A percentile compares a stretch with the other conserved stretches of the same genome.
phyloP scores from a whole-genome alignment of 2,888 invertebrate genomes.

The Thalpophila matura region DNA sequence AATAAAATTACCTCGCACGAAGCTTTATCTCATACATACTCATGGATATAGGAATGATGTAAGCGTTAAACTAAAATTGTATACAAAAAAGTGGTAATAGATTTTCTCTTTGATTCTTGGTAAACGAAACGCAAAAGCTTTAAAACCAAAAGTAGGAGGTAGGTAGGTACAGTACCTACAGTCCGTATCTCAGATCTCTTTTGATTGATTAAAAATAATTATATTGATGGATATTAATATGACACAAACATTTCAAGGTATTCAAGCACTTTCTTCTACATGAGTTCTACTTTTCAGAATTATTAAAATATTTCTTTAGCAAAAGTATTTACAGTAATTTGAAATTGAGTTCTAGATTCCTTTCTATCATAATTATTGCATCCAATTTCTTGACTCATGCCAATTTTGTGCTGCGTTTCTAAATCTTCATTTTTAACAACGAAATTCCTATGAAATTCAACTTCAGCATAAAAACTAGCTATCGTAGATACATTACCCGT shows the following conservation, averaged over 20 bases:
- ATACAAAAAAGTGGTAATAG: neutral
- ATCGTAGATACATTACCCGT: constrained; percentile 61
- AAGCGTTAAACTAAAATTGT: neutral
- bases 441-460: constrained; percentile 43
- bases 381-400: constrained; percentile 39
- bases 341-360: constrained; percentile 17
- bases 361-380: constrained; percentile 38
- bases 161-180: too few species aligned
- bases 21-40: constrained; percentile 29
- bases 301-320: constrained; percentile 21
- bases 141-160: neutral
- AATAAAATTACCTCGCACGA: constrained; percentile 52
- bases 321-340: constrained; percentile 19
- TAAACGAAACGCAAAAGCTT: neutral
- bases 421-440: constrained; percentile 18
- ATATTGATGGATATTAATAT: constrained; percentile 7
- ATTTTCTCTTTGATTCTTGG: neutral
- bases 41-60: neutral
- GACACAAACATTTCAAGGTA: constrained; percentile 22
- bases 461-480: constrained; percentile 37
- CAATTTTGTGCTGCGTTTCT: constrained; percentile 11
- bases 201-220: constrained; percentile 14
- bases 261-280: constrained; percentile 22
- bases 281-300: constrained; percentile 19
- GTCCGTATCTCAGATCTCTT: neutral